Conservation (phyloP, 2,888 invertebrate genomes). For the Scaptomyza reducta region DNA sequence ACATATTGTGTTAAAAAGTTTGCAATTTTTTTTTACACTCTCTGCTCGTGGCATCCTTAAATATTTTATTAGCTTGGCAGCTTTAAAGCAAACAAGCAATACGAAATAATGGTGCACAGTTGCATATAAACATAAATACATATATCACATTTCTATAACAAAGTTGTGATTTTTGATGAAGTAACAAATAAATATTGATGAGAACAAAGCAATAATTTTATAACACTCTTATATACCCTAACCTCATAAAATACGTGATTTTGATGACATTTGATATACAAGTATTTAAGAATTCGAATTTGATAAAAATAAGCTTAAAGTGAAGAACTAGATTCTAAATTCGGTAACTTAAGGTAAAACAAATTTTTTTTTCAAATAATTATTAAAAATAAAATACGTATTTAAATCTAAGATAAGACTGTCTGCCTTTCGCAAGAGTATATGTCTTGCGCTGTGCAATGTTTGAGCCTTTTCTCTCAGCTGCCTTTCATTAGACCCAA, state of each 20-base stretch:
- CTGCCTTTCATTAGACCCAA: slow-evolving; percentile 17
- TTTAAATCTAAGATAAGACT: too few relatives aligned
- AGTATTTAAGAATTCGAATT: too few relatives aligned
- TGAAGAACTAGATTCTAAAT: too few relatives aligned
- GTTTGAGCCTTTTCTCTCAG: slow-evolving; percentile 4
- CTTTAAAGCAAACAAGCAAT: slow-evolving; percentile 3
- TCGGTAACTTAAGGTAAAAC: too few relatives aligned
- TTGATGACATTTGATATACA: too few relatives aligned
- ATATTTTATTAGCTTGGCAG: slow-evolving; percentile 14
- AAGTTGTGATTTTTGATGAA: not conserved
- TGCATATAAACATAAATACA: not conserved
- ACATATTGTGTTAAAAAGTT: slow-evolving; percentile 49
- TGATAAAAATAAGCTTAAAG: too few relatives aligned
- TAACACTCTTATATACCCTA: not conserved
- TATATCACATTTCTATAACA: not conserved
- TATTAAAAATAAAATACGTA: too few relatives aligned
- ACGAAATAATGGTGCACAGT: not conserved
- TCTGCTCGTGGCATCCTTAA: slow-evolving; percentile 8
- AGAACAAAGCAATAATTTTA: not conserved
- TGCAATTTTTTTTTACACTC: slow-evolving; percentile 48
- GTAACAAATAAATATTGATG: not conserved
- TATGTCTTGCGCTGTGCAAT: not conserved
- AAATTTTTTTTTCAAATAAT: too few relatives aligned
- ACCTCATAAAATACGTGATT: too few relatives aligned
- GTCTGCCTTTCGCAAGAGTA: slow-evolving; percentile 12